Evolutionary conservation across 1,140 invertebrate genomes (phyloP).

Genomic region (Pomphorhynchus laevis): DNA sequence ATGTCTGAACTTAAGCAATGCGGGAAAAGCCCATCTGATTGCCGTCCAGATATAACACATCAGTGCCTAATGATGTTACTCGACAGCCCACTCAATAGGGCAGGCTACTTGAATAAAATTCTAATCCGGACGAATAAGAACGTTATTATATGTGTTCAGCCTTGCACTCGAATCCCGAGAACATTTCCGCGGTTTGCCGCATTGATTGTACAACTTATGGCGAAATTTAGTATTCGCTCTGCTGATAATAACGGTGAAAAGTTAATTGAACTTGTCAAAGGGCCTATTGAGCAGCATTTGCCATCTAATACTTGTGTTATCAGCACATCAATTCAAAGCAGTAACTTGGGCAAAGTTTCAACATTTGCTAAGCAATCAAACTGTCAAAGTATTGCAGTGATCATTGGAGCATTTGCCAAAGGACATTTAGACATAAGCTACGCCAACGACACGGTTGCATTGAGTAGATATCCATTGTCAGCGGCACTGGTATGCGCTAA

Average conservation of each 20-base stretch:
- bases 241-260: constrained; percentile 35
- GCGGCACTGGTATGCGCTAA: constrained; percentile 76
- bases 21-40: constrained; percentile 40
- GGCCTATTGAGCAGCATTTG: constrained; percentile 63
- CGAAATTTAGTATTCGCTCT: constrained; percentile 60
- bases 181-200: constrained; percentile 93
- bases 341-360: constrained; percentile 33
- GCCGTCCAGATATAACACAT: constrained; percentile 65
- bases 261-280: constrained; percentile 70
- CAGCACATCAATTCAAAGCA: constrained; percentile 49
- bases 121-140: constrained; percentile 35
- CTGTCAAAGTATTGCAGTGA: constrained; percentile 44
- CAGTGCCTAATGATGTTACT: constrained; percentile 68
- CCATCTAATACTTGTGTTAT: constrained; percentile 70
- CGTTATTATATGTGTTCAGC: constrained; percentile 86
- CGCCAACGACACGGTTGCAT: constrained; percentile 48
- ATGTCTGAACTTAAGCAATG: constrained; percentile 40
- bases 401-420: constrained; percentile 83
- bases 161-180: constrained; percentile 78
- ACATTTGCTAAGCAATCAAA: constrained; percentile 31
- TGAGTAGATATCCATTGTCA: constrained; percentile 75
- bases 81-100: constrained; percentile 65
- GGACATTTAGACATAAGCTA: constrained; percentile 61
- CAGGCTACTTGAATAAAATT: constrained; percentile 23
- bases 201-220: constrained; percentile 76